phyloP scores from a whole-genome alignment of 2,888 invertebrate genomes.

The Julus scanicus region DNA sequence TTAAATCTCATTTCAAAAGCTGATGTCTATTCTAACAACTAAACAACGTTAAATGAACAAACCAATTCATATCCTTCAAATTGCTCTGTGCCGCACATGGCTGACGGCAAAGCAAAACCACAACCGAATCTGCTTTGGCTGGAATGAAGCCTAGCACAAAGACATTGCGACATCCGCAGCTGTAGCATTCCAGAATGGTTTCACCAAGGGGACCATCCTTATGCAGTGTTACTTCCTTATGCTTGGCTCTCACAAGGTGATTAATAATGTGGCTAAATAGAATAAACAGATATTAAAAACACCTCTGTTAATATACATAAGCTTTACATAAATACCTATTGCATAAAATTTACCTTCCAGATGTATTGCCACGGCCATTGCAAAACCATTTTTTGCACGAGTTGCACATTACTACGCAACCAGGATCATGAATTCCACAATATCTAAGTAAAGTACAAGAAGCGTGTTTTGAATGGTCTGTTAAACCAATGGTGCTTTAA shows the following conservation, averaged over 20 bases:
- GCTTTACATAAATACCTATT: neutral
- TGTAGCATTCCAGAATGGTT: slow-evolving; percentile 97
- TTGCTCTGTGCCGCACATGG: slow-evolving; percentile 98
- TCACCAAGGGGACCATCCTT: slow-evolving; percentile 97
- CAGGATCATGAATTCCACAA: slow-evolving; percentile 97
- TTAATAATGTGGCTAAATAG: slow-evolving; percentile 93
- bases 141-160: slow-evolving; percentile 99
- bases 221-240: slow-evolving; percentile 98
- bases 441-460: slow-evolving; percentile 75
- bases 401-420: slow-evolving; percentile 98
- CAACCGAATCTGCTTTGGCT: slow-evolving; percentile 98
- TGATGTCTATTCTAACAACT: neutral
- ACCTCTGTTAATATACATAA: neutral
- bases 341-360: slow-evolving; percentile 72
- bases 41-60: slow-evolving; percentile 60
- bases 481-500: neutral
- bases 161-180: slow-evolving; percentile 97
- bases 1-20: slow-evolving; percentile 20
- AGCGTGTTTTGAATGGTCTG: neutral
- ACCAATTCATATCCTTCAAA: slow-evolving; percentile 98
- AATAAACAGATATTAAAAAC: neutral
- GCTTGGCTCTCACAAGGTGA: slow-evolving; percentile 98
- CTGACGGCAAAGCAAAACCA: slow-evolving; percentile 95
- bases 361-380: slow-evolving; percentile 97
- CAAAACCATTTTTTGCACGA: slow-evolving; percentile 99